These are phyloP conservation scores for Mylabris sibirica DNA, from an alignment of 2,888 invertebrate species.

Conservation along the genomic window DNA sequence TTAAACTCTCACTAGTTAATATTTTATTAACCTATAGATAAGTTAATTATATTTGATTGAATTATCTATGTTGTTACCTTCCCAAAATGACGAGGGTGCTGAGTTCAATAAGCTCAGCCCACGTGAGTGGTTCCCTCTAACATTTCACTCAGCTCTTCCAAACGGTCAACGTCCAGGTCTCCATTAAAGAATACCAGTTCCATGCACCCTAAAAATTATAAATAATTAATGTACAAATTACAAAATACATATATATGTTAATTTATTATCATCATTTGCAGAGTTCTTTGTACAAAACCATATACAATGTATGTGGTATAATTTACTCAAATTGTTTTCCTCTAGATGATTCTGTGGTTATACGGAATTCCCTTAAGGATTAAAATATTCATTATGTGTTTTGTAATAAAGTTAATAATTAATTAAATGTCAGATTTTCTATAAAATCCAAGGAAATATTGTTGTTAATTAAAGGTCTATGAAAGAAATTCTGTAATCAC, in stretches of 20 bases:
- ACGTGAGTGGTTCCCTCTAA: slow-evolving; percentile 52
- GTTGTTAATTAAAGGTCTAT: not conserved
- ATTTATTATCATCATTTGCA: no score
- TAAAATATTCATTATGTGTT: not conserved
- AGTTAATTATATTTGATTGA: not conserved
- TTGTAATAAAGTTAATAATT: not conserved
- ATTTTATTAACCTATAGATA: not conserved
- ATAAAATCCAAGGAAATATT: not conserved
- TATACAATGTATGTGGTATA: not conserved
- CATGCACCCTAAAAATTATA: slow-evolving; percentile 25
- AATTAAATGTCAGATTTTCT: not conserved
- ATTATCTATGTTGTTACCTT: slow-evolving; percentile 43
- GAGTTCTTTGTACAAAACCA: not conserved
- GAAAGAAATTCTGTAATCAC: not conserved
- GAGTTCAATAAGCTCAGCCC: slow-evolving; percentile 56
- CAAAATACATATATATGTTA: no score
- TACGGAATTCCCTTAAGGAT: not conserved
- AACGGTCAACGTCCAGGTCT: slow-evolving; percentile 22
- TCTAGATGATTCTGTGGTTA: not conserved
- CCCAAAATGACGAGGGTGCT: slow-evolving; percentile 49
- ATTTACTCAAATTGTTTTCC: not conserved
- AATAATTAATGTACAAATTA: not conserved
- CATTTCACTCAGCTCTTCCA: slow-evolving; percentile 42
- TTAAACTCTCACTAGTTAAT: not conserved
- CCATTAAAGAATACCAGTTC: slow-evolving; percentile 19